phyloP scores from a whole-genome alignment of 2,888 invertebrate genomes.

The Endomychus coccineus region DNA sequence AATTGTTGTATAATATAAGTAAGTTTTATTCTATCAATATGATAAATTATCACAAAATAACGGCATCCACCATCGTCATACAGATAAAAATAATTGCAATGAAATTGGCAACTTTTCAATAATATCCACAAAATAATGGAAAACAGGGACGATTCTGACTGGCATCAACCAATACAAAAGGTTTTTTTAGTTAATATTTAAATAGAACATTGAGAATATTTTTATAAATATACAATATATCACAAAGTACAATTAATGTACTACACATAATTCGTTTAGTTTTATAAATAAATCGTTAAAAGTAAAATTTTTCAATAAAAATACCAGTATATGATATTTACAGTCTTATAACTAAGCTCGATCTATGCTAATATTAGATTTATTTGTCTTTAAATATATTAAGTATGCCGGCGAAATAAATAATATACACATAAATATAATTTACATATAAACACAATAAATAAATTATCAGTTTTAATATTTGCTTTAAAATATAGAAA shows the following conservation, averaged over 20 bases:
- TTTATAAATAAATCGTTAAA: constrained; percentile 17
- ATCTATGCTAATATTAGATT: constrained; percentile 24
- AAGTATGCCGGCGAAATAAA: constrained; percentile 17
- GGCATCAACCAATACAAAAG: too few species aligned
- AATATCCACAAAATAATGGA: too few species aligned
- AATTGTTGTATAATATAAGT: too few species aligned
- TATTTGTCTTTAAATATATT: constrained; percentile 26
- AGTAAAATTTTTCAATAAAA: constrained; percentile 23
- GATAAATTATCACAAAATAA: too few species aligned
- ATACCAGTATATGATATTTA: constrained; percentile 25
- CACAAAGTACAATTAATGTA: constrained; percentile 36
- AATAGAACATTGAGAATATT: constrained; percentile 6
- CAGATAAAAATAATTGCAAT: too few species aligned
- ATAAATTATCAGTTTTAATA: constrained; percentile 18
- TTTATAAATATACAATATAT: constrained; percentile 32
- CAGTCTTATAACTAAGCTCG: constrained; percentile 36
- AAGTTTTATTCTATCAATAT: too few species aligned
- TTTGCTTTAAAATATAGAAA: too few species aligned
- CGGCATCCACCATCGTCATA: too few species aligned
- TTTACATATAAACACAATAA: constrained; percentile 30
- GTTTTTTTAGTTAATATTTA: constrained; percentile 4
- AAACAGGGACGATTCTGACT: too few species aligned
- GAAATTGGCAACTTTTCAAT: too few species aligned
- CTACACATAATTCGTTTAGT: constrained; percentile 36
- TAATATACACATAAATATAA: constrained; percentile 22